phyloP scores from a whole-genome alignment of 2,113 vertebrate species.

The Perca fluviatilis region DNA sequence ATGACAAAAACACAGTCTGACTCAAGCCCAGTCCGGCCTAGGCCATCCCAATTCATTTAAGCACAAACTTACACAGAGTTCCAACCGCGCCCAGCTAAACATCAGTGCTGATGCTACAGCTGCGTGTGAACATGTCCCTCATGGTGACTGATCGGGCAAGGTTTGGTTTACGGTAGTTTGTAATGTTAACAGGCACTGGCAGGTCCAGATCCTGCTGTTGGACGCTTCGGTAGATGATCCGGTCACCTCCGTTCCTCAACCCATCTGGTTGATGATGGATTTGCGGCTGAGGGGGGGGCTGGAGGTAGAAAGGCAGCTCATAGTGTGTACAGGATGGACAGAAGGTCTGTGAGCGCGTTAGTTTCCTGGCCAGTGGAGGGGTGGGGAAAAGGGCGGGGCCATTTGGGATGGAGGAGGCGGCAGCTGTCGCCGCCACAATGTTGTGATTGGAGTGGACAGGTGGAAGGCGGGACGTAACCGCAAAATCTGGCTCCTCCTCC shows the following conservation, averaged over 20 bases:
- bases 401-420: slow-evolving; percentile 85
- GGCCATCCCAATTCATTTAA: slow-evolving; percentile 17
- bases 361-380: slow-evolving; percentile 86
- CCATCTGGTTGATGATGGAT: slow-evolving; percentile 86
- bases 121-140: slow-evolving; percentile 95
- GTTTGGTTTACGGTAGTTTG: slow-evolving; percentile 90
- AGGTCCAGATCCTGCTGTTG: slow-evolving; percentile 91
- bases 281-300: slow-evolving; percentile 86
- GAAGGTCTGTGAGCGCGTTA: slow-evolving; percentile 86
- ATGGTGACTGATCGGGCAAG: slow-evolving; percentile 94
- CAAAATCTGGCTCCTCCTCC: slow-evolving; percentile 98
- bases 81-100: slow-evolving; percentile 80
- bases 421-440: slow-evolving; percentile 87
- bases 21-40: slow-evolving; percentile 23
- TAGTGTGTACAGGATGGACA: slow-evolving; percentile 91
- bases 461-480: slow-evolving; percentile 90
- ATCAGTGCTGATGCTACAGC: slow-evolving; percentile 97
- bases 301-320: slow-evolving; percentile 93
- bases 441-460: slow-evolving; percentile 93
- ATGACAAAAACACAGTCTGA: slow-evolving; percentile 50
- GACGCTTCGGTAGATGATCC: slow-evolving; percentile 87
- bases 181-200: slow-evolving; percentile 83
- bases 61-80: neutral
- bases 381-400: slow-evolving; percentile 90
- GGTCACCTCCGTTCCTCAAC: slow-evolving; percentile 88